phyloP scores from a whole-genome alignment of 2,888 invertebrate species.

The Idaea straminata region DNA sequence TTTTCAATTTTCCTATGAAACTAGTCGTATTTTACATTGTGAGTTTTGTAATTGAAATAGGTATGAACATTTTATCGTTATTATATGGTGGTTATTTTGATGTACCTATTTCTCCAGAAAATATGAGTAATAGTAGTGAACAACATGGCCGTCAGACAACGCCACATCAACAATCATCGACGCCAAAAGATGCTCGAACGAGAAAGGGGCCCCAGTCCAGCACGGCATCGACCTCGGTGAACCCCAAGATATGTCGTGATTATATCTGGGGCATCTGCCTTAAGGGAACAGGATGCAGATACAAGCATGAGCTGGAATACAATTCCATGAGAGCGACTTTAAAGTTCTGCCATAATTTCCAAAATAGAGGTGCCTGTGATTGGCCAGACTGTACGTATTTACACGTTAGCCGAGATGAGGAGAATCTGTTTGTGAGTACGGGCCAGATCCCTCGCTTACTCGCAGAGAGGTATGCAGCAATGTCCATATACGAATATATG shows the following conservation, averaged over 20 bases:
- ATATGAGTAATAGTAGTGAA: slow-evolving; percentile 44
- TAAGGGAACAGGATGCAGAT: slow-evolving; percentile 55
- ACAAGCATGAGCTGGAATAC: slow-evolving; percentile 54
- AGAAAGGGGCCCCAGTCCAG: slow-evolving; percentile 29
- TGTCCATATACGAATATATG: slow-evolving; percentile 32
- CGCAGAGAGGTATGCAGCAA: slow-evolving; percentile 51
- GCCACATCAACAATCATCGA: slow-evolving; percentile 37
- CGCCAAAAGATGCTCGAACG: slow-evolving; percentile 37
- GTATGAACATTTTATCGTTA: too few relatives aligned
- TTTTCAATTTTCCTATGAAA: too few relatives aligned
- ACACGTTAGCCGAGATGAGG: slow-evolving; percentile 58
- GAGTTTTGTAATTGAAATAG: too few relatives aligned
- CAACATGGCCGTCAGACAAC: slow-evolving; percentile 60
- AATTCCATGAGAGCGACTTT: slow-evolving; percentile 59
- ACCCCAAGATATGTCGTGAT: slow-evolving; percentile 49
- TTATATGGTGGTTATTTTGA: too few relatives aligned
- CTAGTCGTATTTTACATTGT: too few relatives aligned
- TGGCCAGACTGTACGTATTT: slow-evolving; percentile 59
- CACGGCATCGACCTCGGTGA: slow-evolving; percentile 13
- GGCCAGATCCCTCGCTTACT: slow-evolving; percentile 57
- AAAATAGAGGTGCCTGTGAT: slow-evolving; percentile 58
- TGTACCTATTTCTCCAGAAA: slow-evolving; percentile 18
- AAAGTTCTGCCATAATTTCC: slow-evolving; percentile 66
- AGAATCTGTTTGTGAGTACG: slow-evolving; percentile 48
- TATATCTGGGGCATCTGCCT: slow-evolving; percentile 65